phyloP scores from a whole-genome alignment of 2,113 vertebrate species.

The Casuarius casuarius region DNA sequence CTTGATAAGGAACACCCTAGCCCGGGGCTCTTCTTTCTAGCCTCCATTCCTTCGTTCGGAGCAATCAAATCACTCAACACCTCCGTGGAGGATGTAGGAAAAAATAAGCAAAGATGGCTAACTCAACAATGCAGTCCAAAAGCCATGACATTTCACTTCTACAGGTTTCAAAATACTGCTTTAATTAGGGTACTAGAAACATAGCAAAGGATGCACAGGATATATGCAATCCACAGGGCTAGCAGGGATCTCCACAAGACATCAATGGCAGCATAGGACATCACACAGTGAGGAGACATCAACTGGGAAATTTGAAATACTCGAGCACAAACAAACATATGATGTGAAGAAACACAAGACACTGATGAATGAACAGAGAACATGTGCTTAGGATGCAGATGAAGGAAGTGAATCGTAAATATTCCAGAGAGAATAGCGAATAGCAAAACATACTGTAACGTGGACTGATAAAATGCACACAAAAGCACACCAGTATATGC shows the following conservation, averaged over 20 bases:
- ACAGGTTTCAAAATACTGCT: not conserved
- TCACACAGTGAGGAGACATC: not conserved
- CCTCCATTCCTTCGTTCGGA: accelerated
- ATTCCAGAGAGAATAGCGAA: not conserved
- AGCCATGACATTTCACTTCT: not conserved
- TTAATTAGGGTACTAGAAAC: not conserved
- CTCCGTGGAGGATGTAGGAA: not conserved
- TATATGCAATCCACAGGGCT: not conserved
- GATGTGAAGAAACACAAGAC: not conserved
- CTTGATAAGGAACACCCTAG: accelerated
- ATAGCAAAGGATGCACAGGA: not conserved
- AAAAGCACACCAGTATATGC: not conserved
- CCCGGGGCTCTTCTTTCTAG: no score
- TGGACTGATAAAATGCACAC: not conserved
- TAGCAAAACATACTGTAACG: not conserved
- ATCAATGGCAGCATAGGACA: not conserved
- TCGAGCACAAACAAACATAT: not conserved
- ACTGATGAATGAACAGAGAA: accelerated
- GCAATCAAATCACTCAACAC: not conserved
- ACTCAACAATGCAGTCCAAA: not conserved
- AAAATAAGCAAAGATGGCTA: not conserved
- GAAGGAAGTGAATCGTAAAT: not conserved
- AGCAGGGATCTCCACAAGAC: not conserved
- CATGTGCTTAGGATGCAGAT: not conserved
- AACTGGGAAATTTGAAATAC: not conserved